Base-by-base conservation (phyloP, 1,140 invertebrate species). In the Galleria mellonella region DNA sequence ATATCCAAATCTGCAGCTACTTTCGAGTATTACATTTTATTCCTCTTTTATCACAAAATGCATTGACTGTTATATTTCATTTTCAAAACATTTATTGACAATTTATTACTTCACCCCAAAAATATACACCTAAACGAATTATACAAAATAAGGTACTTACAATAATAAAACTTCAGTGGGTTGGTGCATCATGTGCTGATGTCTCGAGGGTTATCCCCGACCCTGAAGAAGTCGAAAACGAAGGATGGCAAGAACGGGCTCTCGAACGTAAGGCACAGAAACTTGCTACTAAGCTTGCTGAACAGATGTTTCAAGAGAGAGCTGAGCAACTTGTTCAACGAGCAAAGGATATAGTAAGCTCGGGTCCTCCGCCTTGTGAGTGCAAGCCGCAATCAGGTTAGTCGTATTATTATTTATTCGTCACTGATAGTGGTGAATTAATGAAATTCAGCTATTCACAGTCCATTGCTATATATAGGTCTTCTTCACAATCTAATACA, bases 291-390 rank as follows among this genome's bases (percentile, higher is more conserved):
- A 29, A 78, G 30, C 51, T 84, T 0, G 76, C 74, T 0, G 71
- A 81, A 33, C 55, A 82, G 41, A 37, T 84, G n/a, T 76, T 73
- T 15, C 42, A 69, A n/a, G 67, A 81, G 17, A 65, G 58, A 50
- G 68, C 74, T 3, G 74, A 75, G 2, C 40, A 68, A 29, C 11
- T 84, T 4, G 55, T 62, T 9, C 48, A 64, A 37, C 69, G 55
- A 33, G 72, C 75, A 0, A 69, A 68, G 36, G 55, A 76, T 12
- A 55, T 70, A 10, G 46, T 74, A 1, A 45, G 47, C 14, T 46
- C 58, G 7, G 62, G 66, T 13, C 62, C 65, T n/a, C 72, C 68
- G 2, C 74, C 76, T 0, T 84, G 77, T 49, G 62, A 73, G 43
- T 79, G 77, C 46, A 51, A 55, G 37, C 51, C 33, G 9, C 30